These are phyloP conservation scores for Drosophila ohnishii DNA, from an alignment of 1,140 invertebrate species.

Conservation along the genomic window DNA sequence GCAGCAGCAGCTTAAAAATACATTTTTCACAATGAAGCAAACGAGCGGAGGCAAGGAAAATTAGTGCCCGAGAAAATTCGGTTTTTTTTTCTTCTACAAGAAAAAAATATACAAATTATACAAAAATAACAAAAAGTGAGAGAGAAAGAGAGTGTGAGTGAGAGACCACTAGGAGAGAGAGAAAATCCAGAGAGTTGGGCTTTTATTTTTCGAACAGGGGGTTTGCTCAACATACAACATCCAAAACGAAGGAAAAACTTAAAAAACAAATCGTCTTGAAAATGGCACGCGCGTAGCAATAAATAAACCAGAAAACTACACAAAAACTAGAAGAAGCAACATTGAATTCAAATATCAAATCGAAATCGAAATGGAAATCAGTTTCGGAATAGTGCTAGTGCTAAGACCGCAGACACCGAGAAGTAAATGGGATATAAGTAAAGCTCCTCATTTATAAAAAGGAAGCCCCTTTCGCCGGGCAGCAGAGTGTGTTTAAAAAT, in stretches of 20 bases:
- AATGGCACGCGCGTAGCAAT: constrained; percentile 74
- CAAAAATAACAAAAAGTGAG: constrained; percentile 59
- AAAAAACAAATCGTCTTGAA: constrained; percentile 35
- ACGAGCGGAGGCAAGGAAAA: constrained; percentile 71
- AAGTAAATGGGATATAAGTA: constrained; percentile 49
- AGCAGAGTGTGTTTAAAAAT: constrained; percentile 53
- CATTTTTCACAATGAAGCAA: constrained; percentile 80
- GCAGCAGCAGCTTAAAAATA: constrained; percentile 76
- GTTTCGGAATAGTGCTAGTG: constrained; percentile 17
- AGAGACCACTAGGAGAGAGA: constrained; percentile 1
- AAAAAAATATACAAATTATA: constrained; percentile 39
- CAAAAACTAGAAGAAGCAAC: background rate
- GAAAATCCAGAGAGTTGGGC: constrained; percentile 20
- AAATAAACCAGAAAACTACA: constrained; percentile 51
- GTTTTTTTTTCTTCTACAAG: constrained; percentile 23
- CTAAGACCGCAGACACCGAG: constrained; percentile 27
- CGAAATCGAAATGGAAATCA: constrained; percentile 13
- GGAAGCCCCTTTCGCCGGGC: constrained; percentile 37
- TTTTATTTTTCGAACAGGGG: constrained; percentile 20
- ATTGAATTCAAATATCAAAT: background rate
- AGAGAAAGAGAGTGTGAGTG: constrained; percentile 11
- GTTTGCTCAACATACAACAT: constrained; percentile 23
- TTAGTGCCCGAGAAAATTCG: constrained; percentile 45
- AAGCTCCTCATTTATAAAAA: constrained; percentile 32
- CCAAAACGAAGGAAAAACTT: constrained; percentile 16